Base-by-base conservation (phyloP, 2,888 invertebrate genomes). In the Agelastica alni region DNA sequence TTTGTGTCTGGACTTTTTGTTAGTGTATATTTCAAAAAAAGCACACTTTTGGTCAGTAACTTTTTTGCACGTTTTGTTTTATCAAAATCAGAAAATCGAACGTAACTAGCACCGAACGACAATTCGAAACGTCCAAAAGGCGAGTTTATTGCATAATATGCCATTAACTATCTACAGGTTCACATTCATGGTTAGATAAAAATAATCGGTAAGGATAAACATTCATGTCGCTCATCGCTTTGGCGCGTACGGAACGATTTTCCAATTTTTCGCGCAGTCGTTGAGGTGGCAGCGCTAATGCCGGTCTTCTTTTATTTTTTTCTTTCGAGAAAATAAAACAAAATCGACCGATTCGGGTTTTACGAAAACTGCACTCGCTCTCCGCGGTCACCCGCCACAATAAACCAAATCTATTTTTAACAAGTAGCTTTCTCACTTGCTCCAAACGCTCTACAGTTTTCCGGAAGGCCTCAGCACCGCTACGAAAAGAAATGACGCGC, bases 281-380 rank as follows among this genome's bases (percentile, higher is more conserved):
- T 69, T 67, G 69, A 67, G 67, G 68, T 71, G 71, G 70, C 65
- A 41, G 60, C 64, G 67, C 60, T 60, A 53, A 53, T 37, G 31
- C 58, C 61, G 56, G 59, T 53, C 56, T 60, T 44, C 56, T 61
- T 47, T 58, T 57, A 51, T 43, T 59, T 55, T 49, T 43, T 46
- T 56, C 52, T 59, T n/a, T n/a, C n/a, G n/a, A n/a, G n/a, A n/a
- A n/a, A n/a, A n/a, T n/a, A n/a, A n/a, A n/a, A n/a, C n/a, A n/a
- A n/a, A n/a, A n/a, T n/a, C n/a, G n/a, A n/a, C n/a, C n/a, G n/a
- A n/a, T n/a, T n/a, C n/a, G n/a, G n/a, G n/a, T n/a, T n/a, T n/a
- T n/a, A n/a, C n/a, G n/a, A n/a, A n/a, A n/a, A n/a, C n/a, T n/a
- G n/a, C n/a, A n/a, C n/a, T 26, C 26, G 26, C 26, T 26, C 17